A percentile compares a stretch with the other conserved stretches of the same genome.
These are phyloP conservation scores for Glossosoma conforme DNA, from an alignment of 1,140 invertebrate species.

Conservation along the genomic window DNA sequence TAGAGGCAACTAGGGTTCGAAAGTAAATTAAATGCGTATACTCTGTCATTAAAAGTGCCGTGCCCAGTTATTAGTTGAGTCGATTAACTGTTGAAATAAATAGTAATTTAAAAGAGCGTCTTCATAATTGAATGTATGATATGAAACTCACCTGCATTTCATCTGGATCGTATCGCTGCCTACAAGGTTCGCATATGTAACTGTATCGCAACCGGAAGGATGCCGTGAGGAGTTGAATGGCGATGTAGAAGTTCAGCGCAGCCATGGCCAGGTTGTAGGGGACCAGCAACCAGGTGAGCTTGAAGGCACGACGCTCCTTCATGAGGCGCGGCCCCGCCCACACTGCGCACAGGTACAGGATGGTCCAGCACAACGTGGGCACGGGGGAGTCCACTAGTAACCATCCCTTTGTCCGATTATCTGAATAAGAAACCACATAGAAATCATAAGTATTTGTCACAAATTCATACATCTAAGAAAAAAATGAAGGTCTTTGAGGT, in stretches of 20 bases:
- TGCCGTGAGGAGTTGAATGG: conserved; percentile 66
- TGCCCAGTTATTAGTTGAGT: no score
- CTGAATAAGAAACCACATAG: conserved; percentile 47
- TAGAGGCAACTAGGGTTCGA: no score
- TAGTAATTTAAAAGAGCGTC: no score
- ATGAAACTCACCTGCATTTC: conserved; percentile 71
- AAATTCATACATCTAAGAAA: neutral
- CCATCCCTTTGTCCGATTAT: conserved; percentile 81
- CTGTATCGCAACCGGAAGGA: conserved; percentile 77
- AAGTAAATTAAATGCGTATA: no score
- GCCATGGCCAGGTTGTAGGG: conserved; percentile 85
- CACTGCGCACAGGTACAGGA: conserved; percentile 75
- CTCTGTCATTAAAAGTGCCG: no score
- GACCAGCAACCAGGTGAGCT: conserved; percentile 71
- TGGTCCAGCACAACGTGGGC: conserved; percentile 69
- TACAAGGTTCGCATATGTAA: conserved; percentile 85
- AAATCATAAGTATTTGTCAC: no score
- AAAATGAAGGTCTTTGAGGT: no score
- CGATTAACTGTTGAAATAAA: no score
- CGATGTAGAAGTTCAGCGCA: conserved; percentile 80
- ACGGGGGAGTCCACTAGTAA: conserved; percentile 76
- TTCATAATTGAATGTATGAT: no score
- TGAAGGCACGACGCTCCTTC: conserved; percentile 73
- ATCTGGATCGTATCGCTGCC: conserved; percentile 72
- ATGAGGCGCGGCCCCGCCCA: conserved; percentile 78